phyloP scores from a whole-genome alignment of 2,888 invertebrate species.

The Trissonchulus sp. region DNA sequence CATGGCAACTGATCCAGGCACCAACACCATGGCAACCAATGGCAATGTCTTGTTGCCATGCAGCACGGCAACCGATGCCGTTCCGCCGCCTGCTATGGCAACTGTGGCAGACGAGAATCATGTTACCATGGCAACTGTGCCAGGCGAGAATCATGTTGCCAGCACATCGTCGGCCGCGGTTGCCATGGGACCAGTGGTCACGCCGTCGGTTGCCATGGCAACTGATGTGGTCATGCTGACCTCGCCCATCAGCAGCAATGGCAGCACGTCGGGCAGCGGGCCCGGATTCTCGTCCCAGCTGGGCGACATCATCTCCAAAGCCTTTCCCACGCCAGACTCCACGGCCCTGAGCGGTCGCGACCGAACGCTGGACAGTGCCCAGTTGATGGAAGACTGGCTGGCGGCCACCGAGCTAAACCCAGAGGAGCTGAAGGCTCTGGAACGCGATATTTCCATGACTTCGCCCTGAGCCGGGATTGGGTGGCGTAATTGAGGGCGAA shows the following conservation, averaged over 20 bases:
- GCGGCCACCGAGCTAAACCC: conserved; percentile 26
- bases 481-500: too few species aligned
- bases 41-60: too few species aligned
- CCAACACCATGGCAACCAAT: too few species aligned
- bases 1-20: too few species aligned
- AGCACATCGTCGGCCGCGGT: too few species aligned
- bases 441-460: conserved; percentile 18
- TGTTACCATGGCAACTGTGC: too few species aligned
- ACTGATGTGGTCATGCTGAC: too few species aligned
- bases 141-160: too few species aligned
- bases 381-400: conserved; percentile 30
- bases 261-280: background rate
- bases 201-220: too few species aligned
- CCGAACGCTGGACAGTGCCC: conserved; percentile 28
- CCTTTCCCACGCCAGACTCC: conserved; percentile 21
- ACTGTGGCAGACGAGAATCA: background rate
- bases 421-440: conserved; percentile 24
- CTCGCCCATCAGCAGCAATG: too few species aligned
- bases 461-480: too few species aligned
- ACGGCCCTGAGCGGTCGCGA: background rate
- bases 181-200: too few species aligned
- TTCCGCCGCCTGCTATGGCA: background rate
- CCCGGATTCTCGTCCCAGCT: conserved; percentile 12
- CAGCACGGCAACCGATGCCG: background rate
- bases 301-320: conserved; percentile 27